Percentiles rank a stretch among this genome's conserved stretches.
phyloP scores from a whole-genome alignment of 2,113 vertebrate species.

The Elaphurus davidianus region DNA sequence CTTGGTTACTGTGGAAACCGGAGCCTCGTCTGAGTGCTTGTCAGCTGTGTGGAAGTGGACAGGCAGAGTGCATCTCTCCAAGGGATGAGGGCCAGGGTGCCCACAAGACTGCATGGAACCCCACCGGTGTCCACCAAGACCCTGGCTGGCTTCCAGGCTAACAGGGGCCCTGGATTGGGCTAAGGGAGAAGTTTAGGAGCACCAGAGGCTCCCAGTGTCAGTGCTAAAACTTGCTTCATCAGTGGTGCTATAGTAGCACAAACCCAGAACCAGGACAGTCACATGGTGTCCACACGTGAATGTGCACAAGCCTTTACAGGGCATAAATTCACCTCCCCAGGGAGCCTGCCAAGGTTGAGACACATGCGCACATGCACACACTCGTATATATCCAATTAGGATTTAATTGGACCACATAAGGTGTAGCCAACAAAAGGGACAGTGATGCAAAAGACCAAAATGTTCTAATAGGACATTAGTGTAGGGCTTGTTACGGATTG shows the following conservation, averaged over 20 bases:
- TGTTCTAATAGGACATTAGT: neutral
- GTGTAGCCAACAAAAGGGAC: neutral
- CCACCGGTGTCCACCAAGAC: neutral
- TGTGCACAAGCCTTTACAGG: neutral
- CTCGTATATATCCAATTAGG: neutral
- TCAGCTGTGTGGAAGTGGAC: neutral
- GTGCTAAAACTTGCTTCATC: neutral
- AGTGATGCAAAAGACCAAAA: neutral
- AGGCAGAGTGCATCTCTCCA: neutral
- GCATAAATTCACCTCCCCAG: neutral
- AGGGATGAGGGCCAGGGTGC: neutral
- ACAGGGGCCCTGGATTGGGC: neutral
- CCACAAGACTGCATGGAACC: neutral
- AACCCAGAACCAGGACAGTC: neutral
- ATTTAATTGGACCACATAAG: neutral
- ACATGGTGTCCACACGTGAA: neutral
- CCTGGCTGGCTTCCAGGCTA: neutral
- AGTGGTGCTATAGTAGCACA: neutral
- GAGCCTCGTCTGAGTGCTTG: neutral
- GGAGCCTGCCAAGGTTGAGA: neutral
- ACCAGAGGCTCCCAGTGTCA: accelerated
- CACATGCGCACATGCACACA: no score
- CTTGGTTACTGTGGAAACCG: neutral
- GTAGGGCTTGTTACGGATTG: neutral
- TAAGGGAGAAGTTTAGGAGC: no score